These are phyloP conservation scores for Fulmarus glacialis DNA, from an alignment of 2,113 vertebrate species.

Conservation along the genomic window DNA sequence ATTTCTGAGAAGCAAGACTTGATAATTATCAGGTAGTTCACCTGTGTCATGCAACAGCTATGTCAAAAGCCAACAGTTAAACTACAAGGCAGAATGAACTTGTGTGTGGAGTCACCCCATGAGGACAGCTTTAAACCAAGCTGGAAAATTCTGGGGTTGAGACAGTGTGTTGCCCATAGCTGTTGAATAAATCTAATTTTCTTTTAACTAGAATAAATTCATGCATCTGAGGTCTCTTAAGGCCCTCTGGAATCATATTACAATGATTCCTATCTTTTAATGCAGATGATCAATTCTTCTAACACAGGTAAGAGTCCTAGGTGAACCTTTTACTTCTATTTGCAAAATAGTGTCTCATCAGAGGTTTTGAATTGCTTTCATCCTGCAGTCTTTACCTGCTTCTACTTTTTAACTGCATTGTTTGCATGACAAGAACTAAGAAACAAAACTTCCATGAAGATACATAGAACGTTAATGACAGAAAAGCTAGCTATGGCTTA, in stretches of 20 bases:
- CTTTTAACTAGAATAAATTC: not conserved
- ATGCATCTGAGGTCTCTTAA: not conserved
- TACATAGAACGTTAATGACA: not conserved
- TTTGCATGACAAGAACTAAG: not conserved
- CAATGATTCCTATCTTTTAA: not conserved
- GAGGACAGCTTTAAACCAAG: not conserved
- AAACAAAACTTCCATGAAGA: not conserved
- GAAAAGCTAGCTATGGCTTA: not conserved
- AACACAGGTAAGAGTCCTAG: not conserved
- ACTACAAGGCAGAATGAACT: not conserved
- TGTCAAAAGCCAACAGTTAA: not conserved
- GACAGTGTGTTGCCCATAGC: not conserved
- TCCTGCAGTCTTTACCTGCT: not conserved
- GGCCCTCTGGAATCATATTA: not conserved
- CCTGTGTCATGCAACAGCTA: not conserved
- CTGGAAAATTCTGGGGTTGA: not conserved
- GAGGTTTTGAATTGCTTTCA: not conserved
- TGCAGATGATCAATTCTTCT: not conserved
- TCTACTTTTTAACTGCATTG: not conserved
- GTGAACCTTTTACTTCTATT: not conserved
- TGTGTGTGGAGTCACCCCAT: not conserved
- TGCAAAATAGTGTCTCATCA: not conserved
- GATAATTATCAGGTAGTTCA: not conserved
- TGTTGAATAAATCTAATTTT: not conserved
- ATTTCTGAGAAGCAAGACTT: not conserved